Evolutionary conservation across 2,888 invertebrate genomes (phyloP).

Genomic region (Phortica okadai): DNA sequence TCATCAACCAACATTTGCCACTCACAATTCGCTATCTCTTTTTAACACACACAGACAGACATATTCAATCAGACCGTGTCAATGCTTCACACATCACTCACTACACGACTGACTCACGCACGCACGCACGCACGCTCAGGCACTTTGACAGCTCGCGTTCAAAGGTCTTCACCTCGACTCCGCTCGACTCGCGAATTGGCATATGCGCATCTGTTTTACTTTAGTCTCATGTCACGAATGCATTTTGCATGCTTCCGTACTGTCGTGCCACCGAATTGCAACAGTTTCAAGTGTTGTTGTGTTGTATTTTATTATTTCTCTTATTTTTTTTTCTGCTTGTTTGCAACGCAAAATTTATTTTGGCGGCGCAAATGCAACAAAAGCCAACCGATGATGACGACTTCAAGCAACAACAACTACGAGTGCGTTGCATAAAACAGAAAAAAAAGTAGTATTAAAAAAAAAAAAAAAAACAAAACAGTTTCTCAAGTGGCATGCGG

Average conservation of each 20-base stretch:
- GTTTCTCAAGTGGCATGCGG: constrained; percentile 54
- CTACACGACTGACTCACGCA: not conserved
- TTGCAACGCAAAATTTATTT: constrained; percentile 49
- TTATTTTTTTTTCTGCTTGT: constrained; percentile 47
- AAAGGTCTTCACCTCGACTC: constrained; percentile 14
- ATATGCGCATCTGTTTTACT: constrained; percentile 25
- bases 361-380: constrained; percentile 14
- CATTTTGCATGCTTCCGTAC: not conserved
- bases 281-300: not conserved
- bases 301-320: constrained; percentile 36
- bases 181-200: not conserved
- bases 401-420: not conserved
- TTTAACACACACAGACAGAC: too few relatives aligned
- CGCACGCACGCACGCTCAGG: not conserved
- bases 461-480: constrained; percentile 57
- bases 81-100: not conserved
- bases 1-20: too few relatives aligned
- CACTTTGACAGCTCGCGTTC: not conserved
- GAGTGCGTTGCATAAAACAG: not conserved
- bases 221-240: constrained; percentile 12
- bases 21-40: too few relatives aligned
- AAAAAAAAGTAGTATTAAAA: not conserved
- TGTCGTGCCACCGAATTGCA: not conserved
- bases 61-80: not conserved
- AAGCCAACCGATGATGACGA: not conserved